Percentiles rank a stretch among this genome's conserved stretches.
phyloP scores from a whole-genome alignment of 2,888 invertebrate species.

The Achlya flavicornis region DNA sequence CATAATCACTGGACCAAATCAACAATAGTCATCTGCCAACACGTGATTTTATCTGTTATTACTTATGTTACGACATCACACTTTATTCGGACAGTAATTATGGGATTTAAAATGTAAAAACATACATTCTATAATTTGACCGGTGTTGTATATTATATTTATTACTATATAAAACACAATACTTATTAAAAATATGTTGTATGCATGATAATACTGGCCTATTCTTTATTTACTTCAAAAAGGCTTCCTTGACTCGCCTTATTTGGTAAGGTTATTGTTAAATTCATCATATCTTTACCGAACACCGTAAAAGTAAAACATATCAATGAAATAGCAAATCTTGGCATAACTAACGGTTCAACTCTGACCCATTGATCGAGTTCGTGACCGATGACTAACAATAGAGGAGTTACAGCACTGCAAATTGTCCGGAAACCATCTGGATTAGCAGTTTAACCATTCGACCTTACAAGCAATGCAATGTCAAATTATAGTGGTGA shows the following conservation, averaged over 20 bases:
- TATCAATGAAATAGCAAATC: constrained; percentile 44
- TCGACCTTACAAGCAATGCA: constrained; percentile 58
- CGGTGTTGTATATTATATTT: background rate
- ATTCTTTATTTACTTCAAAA: background rate
- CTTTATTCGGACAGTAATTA: constrained; percentile 38
- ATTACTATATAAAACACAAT: background rate
- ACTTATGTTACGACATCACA: constrained; percentile 41
- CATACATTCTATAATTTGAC: background rate
- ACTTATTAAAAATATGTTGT: background rate
- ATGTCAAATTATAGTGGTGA: constrained; percentile 44
- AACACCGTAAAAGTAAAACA: constrained; percentile 19
- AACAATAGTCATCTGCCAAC: constrained; percentile 51
- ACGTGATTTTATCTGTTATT: constrained; percentile 44
- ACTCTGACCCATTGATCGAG: constrained; percentile 64
- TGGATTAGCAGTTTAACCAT: constrained; percentile 39
- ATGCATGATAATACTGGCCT: background rate
- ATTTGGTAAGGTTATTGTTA: background rate
- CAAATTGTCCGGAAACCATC: constrained; percentile 61
- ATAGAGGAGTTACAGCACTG: constrained; percentile 55
- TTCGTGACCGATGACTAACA: constrained; percentile 70
- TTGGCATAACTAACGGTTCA: constrained; percentile 43
- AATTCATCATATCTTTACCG: background rate
- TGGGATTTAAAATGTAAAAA: constrained; percentile 28
- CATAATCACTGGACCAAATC: constrained; percentile 56
- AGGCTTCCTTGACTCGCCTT: background rate